Evolutionary conservation across 2,888 invertebrate genomes (phyloP), one percentile per base, ranked within the genome.

Genomic region (Hypena proboscidalis): DNA sequence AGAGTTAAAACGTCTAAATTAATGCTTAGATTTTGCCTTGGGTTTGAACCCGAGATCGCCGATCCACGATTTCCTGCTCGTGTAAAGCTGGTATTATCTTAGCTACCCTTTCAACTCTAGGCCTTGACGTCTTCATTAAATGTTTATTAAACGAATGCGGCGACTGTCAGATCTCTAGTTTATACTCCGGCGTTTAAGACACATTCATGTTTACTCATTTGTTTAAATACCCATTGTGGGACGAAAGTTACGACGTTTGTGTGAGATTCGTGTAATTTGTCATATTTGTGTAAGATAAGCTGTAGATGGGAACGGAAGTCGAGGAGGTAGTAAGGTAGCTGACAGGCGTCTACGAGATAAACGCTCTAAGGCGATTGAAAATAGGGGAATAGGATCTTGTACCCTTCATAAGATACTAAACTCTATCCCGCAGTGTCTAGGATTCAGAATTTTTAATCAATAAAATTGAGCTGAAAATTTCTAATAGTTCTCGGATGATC

Each of bases 201-300:
- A 46, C 26, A n/a, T n/a, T n/a, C n/a, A n/a, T n/a, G n/a, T 52
- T 49, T 25, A 50, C 41, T 39, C 29, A 44, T 49, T 55, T 54
- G 50, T 54, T 46, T 50, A 64, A 60, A 55, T 47, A 64, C n/a
- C 29, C 45, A 62, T 58, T 64, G 61, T 61, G 34, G 22, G 29
- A 35, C 35, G 37, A 35, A 46, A 46, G 31, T 31, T 34, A 25
- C 17, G 29, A 26, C 44, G 46, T 35, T 67, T 68, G 64, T 57
- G 67, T 58, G 60, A 62, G 67, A 70, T 70, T 67, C 70, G 76
- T 81, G 78, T 77, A 80, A 83, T 82, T 82, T 81, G 83, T 85
- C 79, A 85, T 85, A 87, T 88, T 88, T 88, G 80, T 61, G 48
- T 62, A 58, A 86, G 88, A 88, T 88, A 88, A 87, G 73, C 68